Percentiles rank a stretch among this genome's conserved stretches.
Evolutionary conservation across 2,888 invertebrate genomes (phyloP).

Genomic region (Schrankia costaestrigalis): DNA sequence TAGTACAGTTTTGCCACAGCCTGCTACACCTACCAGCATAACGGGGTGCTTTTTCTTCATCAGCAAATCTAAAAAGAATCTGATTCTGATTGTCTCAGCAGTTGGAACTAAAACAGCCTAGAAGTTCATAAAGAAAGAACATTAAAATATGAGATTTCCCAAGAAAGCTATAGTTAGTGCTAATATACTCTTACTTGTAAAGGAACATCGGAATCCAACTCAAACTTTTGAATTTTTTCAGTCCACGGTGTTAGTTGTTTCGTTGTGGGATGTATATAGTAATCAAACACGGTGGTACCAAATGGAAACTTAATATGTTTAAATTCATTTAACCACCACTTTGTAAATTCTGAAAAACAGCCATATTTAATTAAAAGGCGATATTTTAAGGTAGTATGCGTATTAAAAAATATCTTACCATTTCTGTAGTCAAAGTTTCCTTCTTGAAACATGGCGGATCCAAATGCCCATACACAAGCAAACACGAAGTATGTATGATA

Average conservation of each 20-base stretch:
- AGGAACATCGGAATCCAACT: conserved; percentile 94
- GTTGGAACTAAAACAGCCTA: conserved; percentile 96
- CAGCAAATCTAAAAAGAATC: conserved; percentile 93
- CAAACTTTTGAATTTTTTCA: conserved; percentile 93
- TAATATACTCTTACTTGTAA: conserved; percentile 83
- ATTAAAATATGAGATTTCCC: too few species aligned
- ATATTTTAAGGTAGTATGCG: too few species aligned
- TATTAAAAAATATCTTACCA: conserved; percentile 51
- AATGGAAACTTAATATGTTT: conserved; percentile 95
- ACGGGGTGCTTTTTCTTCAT: conserved; percentile 94
- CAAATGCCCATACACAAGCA: conserved; percentile 98
- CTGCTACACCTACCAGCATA: conserved; percentile 96
- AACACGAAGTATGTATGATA: conserved; percentile 98
- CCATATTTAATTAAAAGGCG: conserved; percentile 64
- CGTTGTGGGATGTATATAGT: conserved; percentile 93
- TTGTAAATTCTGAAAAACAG: conserved; percentile 92
- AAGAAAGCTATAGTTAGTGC: conserved; percentile 2
- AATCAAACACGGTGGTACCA: conserved; percentile 97
- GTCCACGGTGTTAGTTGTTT: conserved; percentile 95
- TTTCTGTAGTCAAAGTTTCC: conserved; percentile 88
- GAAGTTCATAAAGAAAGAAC: conserved; percentile 34
- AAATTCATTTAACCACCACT: conserved; percentile 99
- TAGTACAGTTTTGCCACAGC: conserved; percentile 95
- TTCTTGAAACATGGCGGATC: conserved; percentile 98
- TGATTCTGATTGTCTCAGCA: conserved; percentile 93